Conservation (phyloP, 2,888 invertebrate genomes). For the Pilophorus perplexus region DNA sequence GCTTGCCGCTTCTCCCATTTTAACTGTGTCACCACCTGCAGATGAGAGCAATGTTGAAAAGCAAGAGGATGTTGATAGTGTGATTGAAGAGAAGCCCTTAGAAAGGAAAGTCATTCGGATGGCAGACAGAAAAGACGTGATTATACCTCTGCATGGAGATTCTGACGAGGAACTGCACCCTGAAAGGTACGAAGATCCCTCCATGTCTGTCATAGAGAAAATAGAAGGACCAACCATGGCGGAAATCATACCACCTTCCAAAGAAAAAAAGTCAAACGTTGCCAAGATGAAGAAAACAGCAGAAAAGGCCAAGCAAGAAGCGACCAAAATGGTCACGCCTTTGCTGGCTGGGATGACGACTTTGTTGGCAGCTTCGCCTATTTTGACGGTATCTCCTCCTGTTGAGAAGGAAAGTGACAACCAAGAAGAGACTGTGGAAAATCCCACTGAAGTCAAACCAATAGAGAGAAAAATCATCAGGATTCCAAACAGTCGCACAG, state of each 20-base stretch:
- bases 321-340: constrained; percentile 23
- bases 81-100: not conserved
- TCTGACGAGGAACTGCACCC: constrained; percentile 46
- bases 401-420: not conserved
- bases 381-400: constrained; percentile 20
- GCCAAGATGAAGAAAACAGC: not conserved
- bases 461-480: constrained; percentile 49
- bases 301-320: constrained; percentile 14
- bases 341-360: constrained; percentile 33
- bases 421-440: constrained; percentile 23
- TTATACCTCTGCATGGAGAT: constrained; percentile 47
- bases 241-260: not conserved
- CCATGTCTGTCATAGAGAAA: constrained; percentile 9
- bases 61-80: not conserved
- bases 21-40: constrained; percentile 18
- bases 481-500: constrained; percentile 34
- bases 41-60: constrained; percentile 8
- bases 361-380: constrained; percentile 21
- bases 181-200: constrained; percentile 39
- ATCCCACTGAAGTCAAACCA: constrained; percentile 52
- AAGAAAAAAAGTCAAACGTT: not conserved
- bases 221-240: constrained; percentile 40
- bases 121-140: constrained; percentile 42
- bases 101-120: constrained; percentile 48
- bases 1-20: constrained; percentile 23